These are phyloP conservation scores for Calameuta filiformis DNA, from an alignment of 2,888 invertebrate species.

Conservation along the genomic window DNA sequence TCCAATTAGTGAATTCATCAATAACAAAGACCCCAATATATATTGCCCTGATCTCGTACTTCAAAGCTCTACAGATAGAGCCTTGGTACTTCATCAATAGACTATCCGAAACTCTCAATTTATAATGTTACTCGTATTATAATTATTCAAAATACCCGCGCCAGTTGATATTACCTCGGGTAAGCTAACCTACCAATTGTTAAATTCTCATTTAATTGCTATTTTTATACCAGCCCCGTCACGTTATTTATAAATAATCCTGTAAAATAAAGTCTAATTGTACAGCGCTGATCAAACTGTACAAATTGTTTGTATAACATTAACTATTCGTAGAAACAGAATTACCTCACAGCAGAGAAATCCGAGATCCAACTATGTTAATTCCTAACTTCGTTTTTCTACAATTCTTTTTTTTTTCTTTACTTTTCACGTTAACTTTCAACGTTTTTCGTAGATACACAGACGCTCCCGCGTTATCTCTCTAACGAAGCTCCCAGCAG, in stretches of 20 bases:
- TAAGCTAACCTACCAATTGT: neutral
- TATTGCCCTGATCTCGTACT: neutral
- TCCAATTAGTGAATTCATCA: neutral
- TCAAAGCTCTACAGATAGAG: neutral
- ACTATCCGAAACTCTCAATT: neutral
- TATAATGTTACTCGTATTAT: neutral
- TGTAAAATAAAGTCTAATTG: neutral
- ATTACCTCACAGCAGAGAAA: neutral
- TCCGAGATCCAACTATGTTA: neutral
- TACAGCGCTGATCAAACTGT: neutral
- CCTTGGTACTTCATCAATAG: no score
- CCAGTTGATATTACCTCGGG: neutral
- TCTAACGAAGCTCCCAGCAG: slow-evolving; percentile 29
- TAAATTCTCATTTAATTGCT: neutral
- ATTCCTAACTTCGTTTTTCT: neutral
- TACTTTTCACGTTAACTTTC: neutral
- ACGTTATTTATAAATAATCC: neutral
- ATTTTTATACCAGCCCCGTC: neutral
- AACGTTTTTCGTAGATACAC: slow-evolving; percentile 12
- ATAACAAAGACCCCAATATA: neutral
- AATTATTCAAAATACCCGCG: neutral
- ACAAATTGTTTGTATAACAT: neutral
- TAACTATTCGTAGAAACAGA: neutral
- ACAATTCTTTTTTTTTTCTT: neutral
- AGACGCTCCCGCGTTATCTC: slow-evolving; percentile 40